phyloP scores from a whole-genome alignment of 2,888 invertebrate genomes.

The Tachina lurida region DNA sequence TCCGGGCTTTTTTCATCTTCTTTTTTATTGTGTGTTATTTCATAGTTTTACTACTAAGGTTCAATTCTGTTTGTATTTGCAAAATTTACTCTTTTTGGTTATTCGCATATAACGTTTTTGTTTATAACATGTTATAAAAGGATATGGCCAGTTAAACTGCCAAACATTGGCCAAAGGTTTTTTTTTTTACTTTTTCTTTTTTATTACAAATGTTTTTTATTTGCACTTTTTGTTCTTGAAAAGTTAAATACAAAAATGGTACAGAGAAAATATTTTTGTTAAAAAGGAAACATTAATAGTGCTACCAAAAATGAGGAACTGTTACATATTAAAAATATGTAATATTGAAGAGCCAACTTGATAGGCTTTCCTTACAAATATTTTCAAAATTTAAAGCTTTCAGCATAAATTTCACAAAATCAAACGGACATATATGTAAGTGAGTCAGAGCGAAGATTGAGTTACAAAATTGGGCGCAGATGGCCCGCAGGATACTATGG shows the following conservation, averaged over 20 bases:
- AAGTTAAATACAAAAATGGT: conserved; percentile 45
- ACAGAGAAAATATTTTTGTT: conserved; percentile 17
- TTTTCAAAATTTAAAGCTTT: too few relatives aligned
- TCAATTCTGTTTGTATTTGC: conserved; percentile 46
- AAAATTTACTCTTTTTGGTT: conserved; percentile 9
- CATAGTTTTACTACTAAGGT: conserved; percentile 27
- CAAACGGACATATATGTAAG: too few relatives aligned
- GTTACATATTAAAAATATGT: not conserved
- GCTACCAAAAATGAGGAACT: not conserved
- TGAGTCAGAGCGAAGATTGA: too few relatives aligned
- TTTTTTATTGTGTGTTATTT: not conserved
- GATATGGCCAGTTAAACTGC: conserved; percentile 67
- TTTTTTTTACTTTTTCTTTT: conserved; percentile 18
- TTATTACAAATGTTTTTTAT: not conserved
- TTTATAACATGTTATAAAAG: conserved; percentile 62
- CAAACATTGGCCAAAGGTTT: conserved; percentile 64
- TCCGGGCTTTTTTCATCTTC: not conserved
- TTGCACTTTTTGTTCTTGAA: not conserved
- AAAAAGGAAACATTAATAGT: not conserved
- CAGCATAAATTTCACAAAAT: too few relatives aligned
- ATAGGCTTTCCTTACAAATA: too few relatives aligned
- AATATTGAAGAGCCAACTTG: too few relatives aligned
- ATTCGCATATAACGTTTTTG: conserved; percentile 48
- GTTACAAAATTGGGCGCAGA: too few relatives aligned
- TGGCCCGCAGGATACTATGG: too few relatives aligned